Conservation (phyloP, 2,888 invertebrate species). For the Punctoribates punctum region DNA sequence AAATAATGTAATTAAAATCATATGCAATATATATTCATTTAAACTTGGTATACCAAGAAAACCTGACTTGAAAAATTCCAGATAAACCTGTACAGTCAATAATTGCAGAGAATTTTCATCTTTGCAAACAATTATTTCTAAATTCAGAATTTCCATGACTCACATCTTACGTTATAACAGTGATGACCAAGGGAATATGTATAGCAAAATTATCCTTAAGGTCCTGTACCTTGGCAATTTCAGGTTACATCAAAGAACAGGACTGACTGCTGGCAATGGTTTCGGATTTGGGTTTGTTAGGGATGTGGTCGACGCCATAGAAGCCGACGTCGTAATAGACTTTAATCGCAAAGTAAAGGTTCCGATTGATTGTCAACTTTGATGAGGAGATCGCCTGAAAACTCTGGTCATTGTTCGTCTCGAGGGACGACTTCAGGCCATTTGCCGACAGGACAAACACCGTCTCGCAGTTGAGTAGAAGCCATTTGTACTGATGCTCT, state of each 20-base stretch:
- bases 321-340: constrained; percentile 38
- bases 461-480: constrained; percentile 12
- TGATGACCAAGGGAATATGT: too few relatives aligned
- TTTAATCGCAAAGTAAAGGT: constrained; percentile 9
- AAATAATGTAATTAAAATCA: too few relatives aligned
- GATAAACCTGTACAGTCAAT: too few relatives aligned
- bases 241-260: not conserved
- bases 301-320: constrained; percentile 17
- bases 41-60: too few relatives aligned
- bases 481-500: constrained; percentile 7
- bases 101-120: too few relatives aligned
- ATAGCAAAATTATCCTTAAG: too few relatives aligned
- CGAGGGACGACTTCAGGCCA: not conserved
- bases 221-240: too few relatives aligned
- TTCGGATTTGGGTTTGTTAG: not conserved
- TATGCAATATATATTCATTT: too few relatives aligned
- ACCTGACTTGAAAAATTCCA: too few relatives aligned
- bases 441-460: constrained; percentile 21
- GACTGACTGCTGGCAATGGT: not conserved
- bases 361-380: constrained; percentile 12
- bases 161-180: too few relatives aligned
- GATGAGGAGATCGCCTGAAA: constrained; percentile 28
- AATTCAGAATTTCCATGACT: too few relatives aligned
- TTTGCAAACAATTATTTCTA: too few relatives aligned
- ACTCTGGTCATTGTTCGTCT: not conserved